Base-by-base conservation (phyloP, 2,888 invertebrate genomes). In the Melipona beecheii region DNA sequence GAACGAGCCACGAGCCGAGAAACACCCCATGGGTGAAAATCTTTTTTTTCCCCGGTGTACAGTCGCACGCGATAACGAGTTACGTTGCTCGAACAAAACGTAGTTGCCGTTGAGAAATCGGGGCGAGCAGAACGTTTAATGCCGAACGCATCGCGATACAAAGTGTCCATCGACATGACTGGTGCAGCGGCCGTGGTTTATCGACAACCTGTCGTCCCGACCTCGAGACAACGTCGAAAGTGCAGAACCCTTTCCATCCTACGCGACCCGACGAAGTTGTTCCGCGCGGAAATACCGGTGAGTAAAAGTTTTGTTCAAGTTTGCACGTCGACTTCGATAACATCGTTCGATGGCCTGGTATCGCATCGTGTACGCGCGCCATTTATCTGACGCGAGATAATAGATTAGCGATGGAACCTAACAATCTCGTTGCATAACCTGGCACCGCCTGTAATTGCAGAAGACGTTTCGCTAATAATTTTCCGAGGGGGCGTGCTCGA, bases 151-250 rank as follows among this genome's bases (percentile, higher is more conserved):
- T 69, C 56, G 60, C 76, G 77, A 77, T 79, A 84, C 81, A 79
- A 88, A 81, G 83, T 83, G 72, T 79, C 75, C 79, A 68, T 85
- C 71, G 74, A 85, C 81, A 70, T 54, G 71, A 81, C 79, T 81
- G 71, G 85, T 80, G 82, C 85, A 80, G 78, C 85, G 75, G 78
- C 83, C 81, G 86, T 78, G 86, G 81, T 88, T 86, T 88, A 90
- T 86, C 85, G 86, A 89, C 89, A 90, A 90, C 87, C 89, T 88
- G 90, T 88, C 90, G 87, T 62, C 77, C 71, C 70, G 27, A 85
- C 60, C 78, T 71, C 69, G 72, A 43, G 82, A 80, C 74, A 69
- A 71, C 76, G 85, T 74, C 58, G 77, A 78, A 85, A 76, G 85
- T 73, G 75, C 69, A 27, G 66, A 72, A 74, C 80, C 85, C 70